Conservation (phyloP, 2,888 invertebrate genomes). For the Dromius quadrimaculatus region DNA sequence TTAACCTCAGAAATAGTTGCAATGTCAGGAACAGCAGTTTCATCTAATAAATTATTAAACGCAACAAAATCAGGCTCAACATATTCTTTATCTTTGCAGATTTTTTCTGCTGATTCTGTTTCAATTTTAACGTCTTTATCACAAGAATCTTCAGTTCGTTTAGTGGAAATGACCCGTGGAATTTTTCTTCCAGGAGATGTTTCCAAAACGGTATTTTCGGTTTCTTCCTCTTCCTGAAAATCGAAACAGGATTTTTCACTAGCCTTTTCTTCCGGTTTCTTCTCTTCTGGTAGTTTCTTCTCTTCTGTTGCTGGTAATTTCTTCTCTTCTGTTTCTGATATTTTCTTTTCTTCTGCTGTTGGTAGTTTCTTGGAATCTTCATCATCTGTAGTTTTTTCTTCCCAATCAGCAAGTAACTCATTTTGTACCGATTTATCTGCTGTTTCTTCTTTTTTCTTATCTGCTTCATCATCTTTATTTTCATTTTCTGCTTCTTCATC, state of each 20-base stretch:
- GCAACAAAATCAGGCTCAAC: slow-evolving; percentile 71
- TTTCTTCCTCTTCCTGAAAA: slow-evolving; percentile 81
- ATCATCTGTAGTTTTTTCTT: slow-evolving; percentile 64
- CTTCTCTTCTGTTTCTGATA: slow-evolving; percentile 56
- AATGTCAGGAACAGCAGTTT: slow-evolving; percentile 70
- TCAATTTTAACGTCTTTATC: slow-evolving; percentile 30
- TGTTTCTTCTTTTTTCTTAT: slow-evolving; percentile 55
- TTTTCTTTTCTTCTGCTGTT: slow-evolving; percentile 59
- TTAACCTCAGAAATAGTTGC: neutral
- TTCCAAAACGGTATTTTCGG: slow-evolving; percentile 69
- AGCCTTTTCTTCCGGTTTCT: slow-evolving; percentile 60
- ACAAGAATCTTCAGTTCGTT: slow-evolving; percentile 53
- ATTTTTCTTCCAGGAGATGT: slow-evolving; percentile 73
- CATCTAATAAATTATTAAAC: too few relatives aligned
- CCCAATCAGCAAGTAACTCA: slow-evolving; percentile 60
- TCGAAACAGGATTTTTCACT: slow-evolving; percentile 77
- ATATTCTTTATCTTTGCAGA: slow-evolving; percentile 66
- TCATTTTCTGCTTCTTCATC: slow-evolving; percentile 58
- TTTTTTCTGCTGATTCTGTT: slow-evolving; percentile 46
- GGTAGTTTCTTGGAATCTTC: slow-evolving; percentile 46
- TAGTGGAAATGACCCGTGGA: slow-evolving; percentile 70
- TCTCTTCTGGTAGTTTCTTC: slow-evolving; percentile 59
- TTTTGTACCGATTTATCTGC: slow-evolving; percentile 41
- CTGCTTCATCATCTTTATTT: slow-evolving; percentile 64
- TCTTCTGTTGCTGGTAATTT: slow-evolving; percentile 56